Evolutionary conservation across 2,888 invertebrate genomes (phyloP), one percentile per base, ranked within the genome.

Genomic region (Chrysodeixis includens): DNA sequence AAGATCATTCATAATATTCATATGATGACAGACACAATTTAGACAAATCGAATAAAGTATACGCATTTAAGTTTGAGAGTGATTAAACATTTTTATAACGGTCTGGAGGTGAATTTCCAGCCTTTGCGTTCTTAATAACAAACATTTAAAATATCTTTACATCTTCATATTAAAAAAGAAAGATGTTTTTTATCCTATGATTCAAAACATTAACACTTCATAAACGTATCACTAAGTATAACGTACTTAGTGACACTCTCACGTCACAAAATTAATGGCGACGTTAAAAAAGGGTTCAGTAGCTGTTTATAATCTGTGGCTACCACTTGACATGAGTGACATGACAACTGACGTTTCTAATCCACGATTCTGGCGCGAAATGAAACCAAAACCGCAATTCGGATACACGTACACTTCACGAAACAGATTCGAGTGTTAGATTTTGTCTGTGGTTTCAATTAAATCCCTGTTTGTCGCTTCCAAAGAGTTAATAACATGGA

Each of bases 311-410:
- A 54, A 46, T 55, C 64, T 8, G 40, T 32, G 54, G 30, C 30
- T 20, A 54, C 66, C 57, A 70, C 70, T 73, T 30, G 57, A n/a
- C 30, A 40, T 12, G 26, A 16, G 16, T 71, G 64, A 64, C 71
- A 44, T 40, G 62, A 65, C 74, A n/a, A 40, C 40, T 40, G 40
- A 40, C 40, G 62, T 71, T 61, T 64, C n/a, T 67, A 69, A 62
- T 59, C 64, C 54, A 68, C 46, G n/a, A 30, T 57, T 57, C 51
- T 64, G 59, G 32, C 57, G 18, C 44, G 44, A 63, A 63, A 40
- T 68, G 71, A 65, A 69, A 56, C 56, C 56, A 20, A 59, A 56
- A 62, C 58, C 73, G 49, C 66, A 73, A 56, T 66, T 69, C 66
- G 61, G 44, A 60, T 72, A 72, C 57, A 64, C 58, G 62, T 56